A percentile compares a stretch with the other conserved stretches of the same genome.
Conservation (phyloP, 2,797 vertebrate species). For the Syngnathus rostellatus region DNA sequence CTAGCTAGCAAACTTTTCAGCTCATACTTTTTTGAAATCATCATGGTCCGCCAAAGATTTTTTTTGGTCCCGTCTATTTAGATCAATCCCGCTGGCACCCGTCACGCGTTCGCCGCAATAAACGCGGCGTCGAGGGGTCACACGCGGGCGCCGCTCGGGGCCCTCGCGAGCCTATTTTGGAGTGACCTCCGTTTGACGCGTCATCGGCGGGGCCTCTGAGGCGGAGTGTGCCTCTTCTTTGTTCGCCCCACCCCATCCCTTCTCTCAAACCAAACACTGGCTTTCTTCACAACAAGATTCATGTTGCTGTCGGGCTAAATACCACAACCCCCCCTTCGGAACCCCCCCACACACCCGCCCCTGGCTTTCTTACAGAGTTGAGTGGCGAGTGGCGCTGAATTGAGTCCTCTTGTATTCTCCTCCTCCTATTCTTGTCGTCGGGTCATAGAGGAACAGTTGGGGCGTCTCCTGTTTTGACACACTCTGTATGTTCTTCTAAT, state of each 20-base stretch:
- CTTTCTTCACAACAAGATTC: slow-evolving; percentile 45
- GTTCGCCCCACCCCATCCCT: slow-evolving; percentile 44
- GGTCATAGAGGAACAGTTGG: slow-evolving; percentile 55
- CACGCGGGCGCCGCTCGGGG: slow-evolving; percentile 45
- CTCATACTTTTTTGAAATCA: not conserved
- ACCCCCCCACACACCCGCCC: not conserved
- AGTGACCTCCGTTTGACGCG: slow-evolving; percentile 45
- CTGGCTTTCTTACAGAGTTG: slow-evolving; percentile 37
- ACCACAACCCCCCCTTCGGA: slow-evolving; percentile 21
- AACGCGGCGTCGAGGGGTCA: slow-evolving; percentile 32
- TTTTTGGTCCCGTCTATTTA: not conserved
- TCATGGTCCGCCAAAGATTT: not conserved
- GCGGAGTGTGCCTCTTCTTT: slow-evolving; percentile 62
- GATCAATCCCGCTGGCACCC: slow-evolving; percentile 11
- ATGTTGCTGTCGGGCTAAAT: slow-evolving; percentile 41
- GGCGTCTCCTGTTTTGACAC: slow-evolving; percentile 69
- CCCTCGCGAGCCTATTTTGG: slow-evolving; percentile 37
- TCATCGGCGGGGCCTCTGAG: slow-evolving; percentile 53
- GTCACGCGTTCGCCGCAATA: slow-evolving; percentile 18
- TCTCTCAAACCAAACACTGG: slow-evolving; percentile 50
- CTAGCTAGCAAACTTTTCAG: not conserved
- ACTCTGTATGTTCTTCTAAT: slow-evolving; percentile 71
- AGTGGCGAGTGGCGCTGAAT: slow-evolving; percentile 44
- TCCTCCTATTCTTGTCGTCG: slow-evolving; percentile 16
- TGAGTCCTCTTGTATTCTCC: slow-evolving; percentile 45